Evolutionary conservation across 23 tunicate species (phyloP).

Genomic region (Pegea sp.): DNA sequence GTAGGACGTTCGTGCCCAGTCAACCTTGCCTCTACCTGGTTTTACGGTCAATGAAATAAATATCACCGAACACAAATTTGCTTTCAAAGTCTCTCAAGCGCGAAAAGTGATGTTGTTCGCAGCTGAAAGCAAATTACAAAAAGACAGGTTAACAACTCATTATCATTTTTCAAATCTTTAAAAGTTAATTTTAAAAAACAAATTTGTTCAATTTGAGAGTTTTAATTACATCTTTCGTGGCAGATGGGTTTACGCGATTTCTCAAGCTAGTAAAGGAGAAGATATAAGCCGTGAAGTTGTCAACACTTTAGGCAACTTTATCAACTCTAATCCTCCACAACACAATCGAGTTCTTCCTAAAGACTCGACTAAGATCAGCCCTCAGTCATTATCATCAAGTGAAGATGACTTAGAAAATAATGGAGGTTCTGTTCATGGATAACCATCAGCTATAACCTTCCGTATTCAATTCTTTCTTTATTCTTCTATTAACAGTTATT

Average conservation of each 20-base stretch:
- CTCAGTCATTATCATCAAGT: too few species aligned
- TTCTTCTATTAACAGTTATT: too few species aligned
- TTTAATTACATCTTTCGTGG: too few species aligned
- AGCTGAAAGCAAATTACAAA: constrained; percentile 8
- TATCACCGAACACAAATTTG: constrained; percentile 38
- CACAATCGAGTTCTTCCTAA: too few species aligned
- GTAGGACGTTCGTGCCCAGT: constrained; percentile 69
- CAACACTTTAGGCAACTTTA: constrained; percentile 7
- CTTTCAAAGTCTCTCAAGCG: constrained; percentile 50
- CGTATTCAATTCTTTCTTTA: too few species aligned
- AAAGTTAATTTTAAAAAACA: too few species aligned
- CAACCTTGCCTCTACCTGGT: constrained; percentile 80
- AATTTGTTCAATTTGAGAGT: too few species aligned
- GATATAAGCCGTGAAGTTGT: constrained; percentile 44
- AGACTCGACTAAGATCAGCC: too few species aligned
- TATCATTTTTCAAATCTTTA: not conserved
- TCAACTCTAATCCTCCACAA: too few species aligned
- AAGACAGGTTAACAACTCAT: constrained; percentile 6
- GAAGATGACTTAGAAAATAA: too few species aligned
- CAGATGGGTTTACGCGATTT: constrained; percentile 58
- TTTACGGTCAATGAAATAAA: constrained; percentile 15
- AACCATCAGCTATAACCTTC: too few species aligned
- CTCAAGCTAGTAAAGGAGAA: constrained; percentile 36
- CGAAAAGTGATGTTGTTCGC: constrained; percentile 33
- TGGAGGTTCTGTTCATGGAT: too few species aligned